Conservation (phyloP, 2,888 invertebrate species). For the Drosophila mercatorum region DNA sequence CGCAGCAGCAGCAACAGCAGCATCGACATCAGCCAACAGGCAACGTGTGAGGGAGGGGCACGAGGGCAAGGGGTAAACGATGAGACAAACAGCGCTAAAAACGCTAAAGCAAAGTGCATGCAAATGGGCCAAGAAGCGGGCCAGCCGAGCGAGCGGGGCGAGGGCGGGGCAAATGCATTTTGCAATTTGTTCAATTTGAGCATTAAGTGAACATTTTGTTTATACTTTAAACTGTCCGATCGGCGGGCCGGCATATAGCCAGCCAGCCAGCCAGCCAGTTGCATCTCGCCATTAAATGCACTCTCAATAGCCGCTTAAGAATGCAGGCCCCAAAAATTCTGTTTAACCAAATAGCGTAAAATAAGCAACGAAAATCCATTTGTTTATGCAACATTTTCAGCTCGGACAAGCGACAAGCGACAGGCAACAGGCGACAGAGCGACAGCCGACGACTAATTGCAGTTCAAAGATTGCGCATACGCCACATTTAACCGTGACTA, state of each 20-base stretch:
- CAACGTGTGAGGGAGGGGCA: conserved; percentile 9
- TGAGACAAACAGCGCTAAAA: conserved; percentile 55
- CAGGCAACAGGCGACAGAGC: conserved; percentile 12
- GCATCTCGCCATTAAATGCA: conserved; percentile 72
- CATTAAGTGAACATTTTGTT: conserved; percentile 78
- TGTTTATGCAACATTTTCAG: conserved; percentile 40
- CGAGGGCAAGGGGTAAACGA: conserved; percentile 24
- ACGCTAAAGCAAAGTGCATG: conserved; percentile 73
- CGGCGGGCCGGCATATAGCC: conserved; percentile 26
- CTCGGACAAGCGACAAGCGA: conserved; percentile 7
- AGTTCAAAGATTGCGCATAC: conserved; percentile 70
- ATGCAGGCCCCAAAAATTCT: conserved; percentile 57
- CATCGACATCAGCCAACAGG: conserved; percentile 5
- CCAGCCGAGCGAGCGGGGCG: background rate
- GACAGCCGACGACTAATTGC: conserved; percentile 56
- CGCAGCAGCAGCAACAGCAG: conserved; percentile 30
- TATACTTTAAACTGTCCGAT: conserved; percentile 74
- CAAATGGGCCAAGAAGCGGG: conserved; percentile 68
- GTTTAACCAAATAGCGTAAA: conserved; percentile 70
- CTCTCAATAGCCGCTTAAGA: conserved; percentile 76
- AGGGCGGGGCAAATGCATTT: conserved; percentile 54
- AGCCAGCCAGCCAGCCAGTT: conserved; percentile 41
- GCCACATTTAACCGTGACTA: conserved; percentile 57
- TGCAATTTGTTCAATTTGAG: conserved; percentile 32
- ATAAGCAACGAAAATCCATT: conserved; percentile 16